Conservation (phyloP, 2,797 vertebrate genomes). For the Lacerta bilineata region DNA sequence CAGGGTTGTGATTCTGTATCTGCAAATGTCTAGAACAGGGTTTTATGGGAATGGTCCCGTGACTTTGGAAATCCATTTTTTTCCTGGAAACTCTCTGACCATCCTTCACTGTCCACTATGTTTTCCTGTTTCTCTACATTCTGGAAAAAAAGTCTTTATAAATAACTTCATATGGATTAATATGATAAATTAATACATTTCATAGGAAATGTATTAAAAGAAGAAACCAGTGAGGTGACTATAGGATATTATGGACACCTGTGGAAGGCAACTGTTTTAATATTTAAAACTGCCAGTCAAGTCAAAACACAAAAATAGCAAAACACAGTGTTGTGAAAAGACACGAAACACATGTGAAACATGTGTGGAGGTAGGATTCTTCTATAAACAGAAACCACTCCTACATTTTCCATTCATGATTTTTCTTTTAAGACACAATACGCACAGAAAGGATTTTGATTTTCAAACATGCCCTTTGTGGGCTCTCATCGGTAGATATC, state of each 20-base stretch:
- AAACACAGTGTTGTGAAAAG: neutral
- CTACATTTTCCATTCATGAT: neutral
- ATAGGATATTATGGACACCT: neutral
- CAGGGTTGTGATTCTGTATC: too few relatives aligned
- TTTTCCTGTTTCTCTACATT: neutral
- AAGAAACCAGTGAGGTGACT: neutral
- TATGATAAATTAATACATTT: too few relatives aligned
- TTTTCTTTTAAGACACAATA: neutral
- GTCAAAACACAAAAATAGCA: slow-evolving; percentile 1
- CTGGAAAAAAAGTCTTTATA: neutral
- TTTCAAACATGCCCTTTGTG: slow-evolving; percentile 34
- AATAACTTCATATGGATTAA: neutral
- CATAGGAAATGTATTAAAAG: neutral
- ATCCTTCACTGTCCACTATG: neutral
- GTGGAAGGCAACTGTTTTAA: slow-evolving; percentile 16
- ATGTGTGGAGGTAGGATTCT: neutral
- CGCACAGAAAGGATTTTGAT: neutral
- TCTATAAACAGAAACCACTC: fast-evolving
- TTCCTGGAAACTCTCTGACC: neutral
- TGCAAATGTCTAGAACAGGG: neutral
- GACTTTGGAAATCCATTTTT: neutral
- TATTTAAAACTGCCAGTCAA: neutral
- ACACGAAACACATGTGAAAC: neutral
- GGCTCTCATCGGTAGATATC: neutral
- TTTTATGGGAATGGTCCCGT: too few relatives aligned